Evolutionary conservation across 2,888 invertebrate genomes (phyloP), one percentile per base, ranked within the genome.

Genomic region (Meteorus cinctellus): DNA sequence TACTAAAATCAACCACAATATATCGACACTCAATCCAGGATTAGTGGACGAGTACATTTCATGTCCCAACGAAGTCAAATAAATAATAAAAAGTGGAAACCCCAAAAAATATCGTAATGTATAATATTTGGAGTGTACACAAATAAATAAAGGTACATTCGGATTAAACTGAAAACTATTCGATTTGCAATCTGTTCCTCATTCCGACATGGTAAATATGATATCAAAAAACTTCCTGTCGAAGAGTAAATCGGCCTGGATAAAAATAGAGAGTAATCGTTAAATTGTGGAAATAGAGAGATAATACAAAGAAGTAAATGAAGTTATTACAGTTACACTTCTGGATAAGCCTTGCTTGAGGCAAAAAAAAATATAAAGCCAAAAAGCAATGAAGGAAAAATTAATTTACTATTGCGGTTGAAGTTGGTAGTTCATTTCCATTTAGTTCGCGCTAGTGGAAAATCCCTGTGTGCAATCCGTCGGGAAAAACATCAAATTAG

Each of bases 391-490:
- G 4, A 12, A 12, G 12, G 6, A 48, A 48, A 16, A 48, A 41
- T 41, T 4, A 48, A 48, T 48, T 48, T n/a, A 48, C 48, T 48
- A 48, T 48, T 48, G 48, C n/a, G 48, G 5, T 16, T 48, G n/a
- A 48, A 48, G 48, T 48, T n/a, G 34, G 34, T 29, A 36, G n/a
- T 65, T 16, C 19, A 65, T 65, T 65, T 60, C 19, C 59, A 60
- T 60, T 60, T 60, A 60, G 59, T 29, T 60, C 59, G 8, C 59
- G 24, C 59, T 10, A 60, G 24, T 29, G 19, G 27, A 60, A 60
- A 60, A 27, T 29, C 59, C 59, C 59, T 6, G 59, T n/a, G 29
- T 27, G 59, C 29, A 12, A 8, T 60, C 27, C 59, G 2, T 2
- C 8, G 29, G 24, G 29, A 60, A 60, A 60, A 60, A 60, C 24